Conservation (phyloP, 2,888 invertebrate genomes). For the Hecatera dysodea region DNA sequence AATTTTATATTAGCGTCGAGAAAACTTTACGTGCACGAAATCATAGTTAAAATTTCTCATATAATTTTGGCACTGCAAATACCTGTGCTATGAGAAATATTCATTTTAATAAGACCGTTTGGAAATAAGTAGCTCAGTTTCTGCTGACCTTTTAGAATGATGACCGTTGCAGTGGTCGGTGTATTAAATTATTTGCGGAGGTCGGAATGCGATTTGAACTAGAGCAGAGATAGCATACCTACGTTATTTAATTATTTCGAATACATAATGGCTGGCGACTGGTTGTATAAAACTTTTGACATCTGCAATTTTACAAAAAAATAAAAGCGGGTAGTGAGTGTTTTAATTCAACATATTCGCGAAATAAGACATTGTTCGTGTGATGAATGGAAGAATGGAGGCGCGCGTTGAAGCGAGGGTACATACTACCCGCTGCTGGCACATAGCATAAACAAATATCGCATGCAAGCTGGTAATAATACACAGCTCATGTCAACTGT, state of each 20-base stretch:
- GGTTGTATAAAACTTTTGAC: neutral
- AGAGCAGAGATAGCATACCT: too few species aligned
- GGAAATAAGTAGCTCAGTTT: neutral
- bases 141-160: conserved; percentile 1
- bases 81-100: conserved; percentile 14
- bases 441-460: conserved; percentile 69
- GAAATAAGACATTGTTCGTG: conserved; percentile 76
- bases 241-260: neutral
- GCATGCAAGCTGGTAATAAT: conserved; percentile 58
- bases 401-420: conserved; percentile 43
- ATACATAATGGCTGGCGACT: neutral
- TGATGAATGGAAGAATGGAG: conserved; percentile 70
- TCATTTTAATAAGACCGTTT: conserved; percentile 23
- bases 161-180: neutral
- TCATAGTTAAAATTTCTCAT: conserved; percentile 12
- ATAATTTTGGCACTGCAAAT: conserved; percentile 25
- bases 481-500: conserved; percentile 53
- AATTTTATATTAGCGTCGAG: conserved; percentile 36
- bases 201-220: neutral
- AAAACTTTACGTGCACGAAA: conserved; percentile 33
- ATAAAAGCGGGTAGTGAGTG: conserved; percentile 27
- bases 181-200: neutral
- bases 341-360: conserved; percentile 70
- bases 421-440: conserved; percentile 42
- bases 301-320: conserved; percentile 18